These are phyloP conservation scores for Oscheius sp. DNA, from an alignment of 2,888 invertebrate genomes.

Conservation along the genomic window DNA sequence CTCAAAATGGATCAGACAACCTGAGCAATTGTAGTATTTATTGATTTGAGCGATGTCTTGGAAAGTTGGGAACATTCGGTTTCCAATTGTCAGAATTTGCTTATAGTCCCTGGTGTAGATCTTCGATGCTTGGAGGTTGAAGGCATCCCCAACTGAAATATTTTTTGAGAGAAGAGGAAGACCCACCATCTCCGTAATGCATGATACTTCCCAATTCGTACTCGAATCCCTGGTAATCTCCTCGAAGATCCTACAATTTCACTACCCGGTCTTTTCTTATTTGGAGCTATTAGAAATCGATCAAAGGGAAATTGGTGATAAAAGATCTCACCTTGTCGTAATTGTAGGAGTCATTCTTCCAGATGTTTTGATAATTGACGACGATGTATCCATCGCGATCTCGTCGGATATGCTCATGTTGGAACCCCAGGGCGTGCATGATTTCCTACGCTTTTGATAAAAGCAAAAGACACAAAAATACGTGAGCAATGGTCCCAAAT, in stretches of 20 bases:
- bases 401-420: conserved; percentile 50
- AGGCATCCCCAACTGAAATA: conserved; percentile 39
- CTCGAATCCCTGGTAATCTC: conserved; percentile 19
- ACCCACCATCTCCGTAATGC: conserved; percentile 43
- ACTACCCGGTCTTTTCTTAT: background rate
- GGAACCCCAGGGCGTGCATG: conserved; percentile 53
- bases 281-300: background rate
- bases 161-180: conserved; percentile 1
- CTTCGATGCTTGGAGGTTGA: conserved; percentile 37
- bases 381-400: conserved; percentile 49
- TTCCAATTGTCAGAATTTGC: conserved; percentile 45
- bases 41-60: conserved; percentile 50
- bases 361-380: conserved; percentile 33
- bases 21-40: conserved; percentile 43
- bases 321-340: conserved; percentile 9
- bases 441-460: no score
- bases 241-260: background rate
- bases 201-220: conserved; percentile 57
- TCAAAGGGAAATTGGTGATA: no score
- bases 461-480: no score
- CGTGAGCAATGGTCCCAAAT: conserved; percentile 48
- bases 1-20: conserved; percentile 2
- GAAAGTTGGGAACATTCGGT: conserved; percentile 49
- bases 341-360: conserved; percentile 1
- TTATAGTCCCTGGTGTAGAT: conserved; percentile 40